These are phyloP conservation scores for Gallinago media DNA, from an alignment of 2,113 vertebrate species.

Conservation along the genomic window DNA sequence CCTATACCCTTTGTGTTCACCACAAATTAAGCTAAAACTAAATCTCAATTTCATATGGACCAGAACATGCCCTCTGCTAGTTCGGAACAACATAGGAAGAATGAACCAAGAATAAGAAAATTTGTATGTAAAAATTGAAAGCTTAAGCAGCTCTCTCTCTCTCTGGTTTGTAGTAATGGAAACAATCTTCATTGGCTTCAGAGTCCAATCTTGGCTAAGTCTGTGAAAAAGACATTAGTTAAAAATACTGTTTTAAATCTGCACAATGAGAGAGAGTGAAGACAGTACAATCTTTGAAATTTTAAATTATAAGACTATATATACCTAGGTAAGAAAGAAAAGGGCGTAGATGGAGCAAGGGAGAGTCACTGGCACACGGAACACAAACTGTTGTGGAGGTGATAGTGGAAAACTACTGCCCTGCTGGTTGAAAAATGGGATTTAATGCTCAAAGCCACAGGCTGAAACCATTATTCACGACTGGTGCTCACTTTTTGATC, in stretches of 20 bases:
- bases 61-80: conserved; percentile 27
- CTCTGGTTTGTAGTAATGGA: conserved; percentile 39
- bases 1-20: not conserved
- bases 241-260: conserved; percentile 37
- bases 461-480: conserved; percentile 50
- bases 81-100: conserved; percentile 30
- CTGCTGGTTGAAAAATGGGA: conserved; percentile 51
- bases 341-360: not conserved
- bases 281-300: conserved; percentile 9
- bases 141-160: conserved; percentile 49
- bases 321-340: not conserved
- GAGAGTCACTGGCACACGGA: not conserved
- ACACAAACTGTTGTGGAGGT: conserved; percentile 18
- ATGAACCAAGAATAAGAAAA: conserved; percentile 45
- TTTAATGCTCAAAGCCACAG: conserved; percentile 49
- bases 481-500: conserved; percentile 48
- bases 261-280: not conserved
- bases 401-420: conserved; percentile 33
- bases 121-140: conserved; percentile 52
- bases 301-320: not conserved
- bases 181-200: conserved; percentile 22
- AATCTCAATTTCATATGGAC: conserved; percentile 31
- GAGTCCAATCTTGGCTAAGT: conserved; percentile 27
- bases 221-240: conserved; percentile 4
- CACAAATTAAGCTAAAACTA: conserved; percentile 35